These are phyloP conservation scores for Amblyopsis hoosieri DNA, from an alignment of 2,797 vertebrate species.

Conservation along the genomic window DNA sequence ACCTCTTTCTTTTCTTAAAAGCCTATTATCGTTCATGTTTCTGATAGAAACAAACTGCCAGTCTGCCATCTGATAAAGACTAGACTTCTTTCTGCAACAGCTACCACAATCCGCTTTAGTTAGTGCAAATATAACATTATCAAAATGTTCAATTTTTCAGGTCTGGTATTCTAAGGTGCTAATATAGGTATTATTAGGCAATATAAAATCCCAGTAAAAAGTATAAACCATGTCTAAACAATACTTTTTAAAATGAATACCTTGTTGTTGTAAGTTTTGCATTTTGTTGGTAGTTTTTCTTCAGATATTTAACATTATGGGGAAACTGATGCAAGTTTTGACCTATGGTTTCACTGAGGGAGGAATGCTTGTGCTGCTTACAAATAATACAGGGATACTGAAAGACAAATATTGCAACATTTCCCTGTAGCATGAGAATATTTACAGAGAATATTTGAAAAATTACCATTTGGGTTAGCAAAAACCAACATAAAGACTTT, in stretches of 20 bases:
- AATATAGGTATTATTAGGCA: conserved; percentile 61
- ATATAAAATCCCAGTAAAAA: conserved; percentile 56
- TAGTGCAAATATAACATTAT: conserved; percentile 80
- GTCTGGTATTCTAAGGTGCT: conserved; percentile 80
- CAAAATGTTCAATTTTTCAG: conserved; percentile 58
- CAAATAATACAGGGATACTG: background rate
- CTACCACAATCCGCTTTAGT: conserved; percentile 57
- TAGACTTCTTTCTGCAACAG: conserved; percentile 42
- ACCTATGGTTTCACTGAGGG: background rate
- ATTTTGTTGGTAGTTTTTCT: conserved; percentile 12
- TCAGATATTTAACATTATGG: conserved; percentile 3
- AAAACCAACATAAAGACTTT: conserved; percentile 22
- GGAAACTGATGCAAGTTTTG: conserved; percentile 1
- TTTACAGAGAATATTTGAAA: conserved; percentile 5
- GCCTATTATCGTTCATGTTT: background rate
- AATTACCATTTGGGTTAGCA: conserved; percentile 13
- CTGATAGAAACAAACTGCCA: conserved; percentile 15
- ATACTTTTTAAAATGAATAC: conserved; percentile 20
- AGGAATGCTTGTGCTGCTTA: background rate
- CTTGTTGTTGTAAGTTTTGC: conserved; percentile 12
- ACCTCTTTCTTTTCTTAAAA: background rate
- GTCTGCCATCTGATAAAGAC: conserved; percentile 36
- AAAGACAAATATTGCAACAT: background rate
- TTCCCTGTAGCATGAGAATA: conserved; percentile 11
- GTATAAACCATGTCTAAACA: conserved; percentile 51